Percentiles rank a stretch among this genome's conserved stretches.
phyloP scores from a whole-genome alignment of 1,140 invertebrate species.

The Zaprionus nigranus region DNA sequence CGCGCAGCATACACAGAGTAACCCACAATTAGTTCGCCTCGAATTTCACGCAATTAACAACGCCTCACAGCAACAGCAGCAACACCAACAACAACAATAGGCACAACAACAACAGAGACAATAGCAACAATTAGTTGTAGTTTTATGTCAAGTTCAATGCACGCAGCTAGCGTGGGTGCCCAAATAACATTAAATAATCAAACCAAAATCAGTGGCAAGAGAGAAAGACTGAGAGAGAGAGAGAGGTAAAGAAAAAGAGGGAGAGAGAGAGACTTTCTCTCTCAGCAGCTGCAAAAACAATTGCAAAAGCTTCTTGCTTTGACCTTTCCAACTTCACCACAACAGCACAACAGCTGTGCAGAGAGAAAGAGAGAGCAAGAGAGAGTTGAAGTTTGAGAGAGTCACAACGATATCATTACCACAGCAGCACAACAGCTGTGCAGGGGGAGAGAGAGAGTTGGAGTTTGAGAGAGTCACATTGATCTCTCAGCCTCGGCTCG shows the following conservation, averaged over 20 bases:
- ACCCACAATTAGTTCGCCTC: slow-evolving; percentile 74
- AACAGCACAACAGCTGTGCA: slow-evolving; percentile 17
- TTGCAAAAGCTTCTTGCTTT: slow-evolving; percentile 31
- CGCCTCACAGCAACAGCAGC: background rate
- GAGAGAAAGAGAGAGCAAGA: background rate
- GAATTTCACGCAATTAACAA: slow-evolving; percentile 73
- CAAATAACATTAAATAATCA: slow-evolving; percentile 74
- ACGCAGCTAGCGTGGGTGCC: slow-evolving; percentile 51
- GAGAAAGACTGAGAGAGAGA: background rate
- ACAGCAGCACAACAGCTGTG: slow-evolving; percentile 33
- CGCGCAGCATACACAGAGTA: slow-evolving; percentile 49
- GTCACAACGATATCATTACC: background rate
- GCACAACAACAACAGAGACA: slow-evolving; percentile 24
- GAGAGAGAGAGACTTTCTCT: slow-evolving; percentile 54
- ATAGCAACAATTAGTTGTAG: slow-evolving; percentile 65
- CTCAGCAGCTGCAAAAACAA: slow-evolving; percentile 37
- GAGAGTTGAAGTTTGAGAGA: slow-evolving; percentile 27
- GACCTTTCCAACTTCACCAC: slow-evolving; percentile 55
- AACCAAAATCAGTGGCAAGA: slow-evolving; percentile 57
- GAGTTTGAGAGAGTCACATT: slow-evolving; percentile 24
- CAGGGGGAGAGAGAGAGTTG: background rate
- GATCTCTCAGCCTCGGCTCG: slow-evolving; percentile 26
- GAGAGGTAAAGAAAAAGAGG: background rate
- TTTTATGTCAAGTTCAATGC: slow-evolving; percentile 80
- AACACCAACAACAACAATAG: too few species aligned